phyloP scores from a whole-genome alignment of 2,797 vertebrate genomes.

The Urocyon cinereoargenteus region DNA sequence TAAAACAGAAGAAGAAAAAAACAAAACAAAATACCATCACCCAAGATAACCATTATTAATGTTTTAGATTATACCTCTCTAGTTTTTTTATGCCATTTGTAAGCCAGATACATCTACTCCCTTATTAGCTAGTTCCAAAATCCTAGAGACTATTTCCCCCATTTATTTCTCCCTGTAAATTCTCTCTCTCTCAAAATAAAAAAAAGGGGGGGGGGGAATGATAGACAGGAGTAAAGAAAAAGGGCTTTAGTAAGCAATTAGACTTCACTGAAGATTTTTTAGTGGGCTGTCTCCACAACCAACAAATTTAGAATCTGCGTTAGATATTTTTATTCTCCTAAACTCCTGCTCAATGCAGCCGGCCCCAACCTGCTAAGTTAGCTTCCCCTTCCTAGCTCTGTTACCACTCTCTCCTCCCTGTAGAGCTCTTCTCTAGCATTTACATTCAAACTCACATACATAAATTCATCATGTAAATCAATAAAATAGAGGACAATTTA shows the following conservation, averaged over 20 bases:
- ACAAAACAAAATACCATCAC: not conserved
- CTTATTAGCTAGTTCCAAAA: not conserved
- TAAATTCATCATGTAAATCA: not conserved
- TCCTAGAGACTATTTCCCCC: not conserved
- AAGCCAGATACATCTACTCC: not conserved
- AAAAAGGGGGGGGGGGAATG: rapidly evolving
- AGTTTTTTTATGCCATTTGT: not conserved
- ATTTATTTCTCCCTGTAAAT: not conserved
- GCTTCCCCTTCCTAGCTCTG: not conserved
- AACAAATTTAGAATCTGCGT: conserved; percentile 4
- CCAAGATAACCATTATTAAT: not conserved
- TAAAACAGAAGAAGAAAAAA: not conserved
- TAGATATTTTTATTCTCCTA: not conserved
- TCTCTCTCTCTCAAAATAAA: not conserved
- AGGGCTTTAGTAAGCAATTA: not conserved
- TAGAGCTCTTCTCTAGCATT: not conserved
- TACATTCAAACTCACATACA: not conserved
- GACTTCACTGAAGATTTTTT: not conserved
- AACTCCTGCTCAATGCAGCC: not conserved
- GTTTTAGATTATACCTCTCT: not conserved
- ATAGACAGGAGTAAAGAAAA: not conserved
- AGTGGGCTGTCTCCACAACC: not conserved
- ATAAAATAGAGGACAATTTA: not conserved
- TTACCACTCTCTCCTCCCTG: not conserved
- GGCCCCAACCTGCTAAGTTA: not conserved